Conservation (phyloP, 2,797 vertebrate genomes). For the Pteropus rufus region DNA sequence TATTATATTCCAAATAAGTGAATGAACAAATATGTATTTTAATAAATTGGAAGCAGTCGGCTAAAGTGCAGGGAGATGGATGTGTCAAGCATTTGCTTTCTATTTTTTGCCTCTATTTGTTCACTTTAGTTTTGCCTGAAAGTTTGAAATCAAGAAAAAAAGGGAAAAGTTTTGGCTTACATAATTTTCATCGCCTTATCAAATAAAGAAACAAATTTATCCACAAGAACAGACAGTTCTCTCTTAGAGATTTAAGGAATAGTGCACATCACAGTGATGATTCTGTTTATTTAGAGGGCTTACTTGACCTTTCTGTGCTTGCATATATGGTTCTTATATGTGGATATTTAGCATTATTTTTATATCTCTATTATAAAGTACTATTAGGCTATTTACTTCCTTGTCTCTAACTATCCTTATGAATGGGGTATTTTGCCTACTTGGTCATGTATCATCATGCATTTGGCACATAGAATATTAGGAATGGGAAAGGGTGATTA, state of each 20-base stretch:
- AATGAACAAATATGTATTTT: neutral
- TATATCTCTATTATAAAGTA: neutral
- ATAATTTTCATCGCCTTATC: neutral
- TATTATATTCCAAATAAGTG: neutral
- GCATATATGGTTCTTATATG: neutral
- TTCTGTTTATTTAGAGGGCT: neutral
- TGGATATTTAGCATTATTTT: neutral
- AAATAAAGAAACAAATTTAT: neutral
- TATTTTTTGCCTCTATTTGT: neutral
- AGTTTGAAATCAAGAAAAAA: neutral
- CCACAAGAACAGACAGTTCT: neutral
- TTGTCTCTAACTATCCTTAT: neutral
- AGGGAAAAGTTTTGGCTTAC: neutral
- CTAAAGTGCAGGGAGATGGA: neutral
- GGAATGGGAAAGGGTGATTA: neutral
- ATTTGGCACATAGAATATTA: neutral
- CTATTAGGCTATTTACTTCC: neutral
- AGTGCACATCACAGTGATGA: neutral
- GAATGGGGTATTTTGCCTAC: neutral
- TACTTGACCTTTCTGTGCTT: neutral
- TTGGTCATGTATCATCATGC: neutral
- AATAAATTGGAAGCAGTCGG: neutral
- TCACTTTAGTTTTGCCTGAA: neutral
- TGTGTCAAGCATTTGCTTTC: neutral
- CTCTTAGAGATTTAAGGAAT: neutral